These are phyloP conservation scores for Amphiprion percula DNA, from an alignment of 2,113 vertebrate genomes.

Conservation along the genomic window DNA sequence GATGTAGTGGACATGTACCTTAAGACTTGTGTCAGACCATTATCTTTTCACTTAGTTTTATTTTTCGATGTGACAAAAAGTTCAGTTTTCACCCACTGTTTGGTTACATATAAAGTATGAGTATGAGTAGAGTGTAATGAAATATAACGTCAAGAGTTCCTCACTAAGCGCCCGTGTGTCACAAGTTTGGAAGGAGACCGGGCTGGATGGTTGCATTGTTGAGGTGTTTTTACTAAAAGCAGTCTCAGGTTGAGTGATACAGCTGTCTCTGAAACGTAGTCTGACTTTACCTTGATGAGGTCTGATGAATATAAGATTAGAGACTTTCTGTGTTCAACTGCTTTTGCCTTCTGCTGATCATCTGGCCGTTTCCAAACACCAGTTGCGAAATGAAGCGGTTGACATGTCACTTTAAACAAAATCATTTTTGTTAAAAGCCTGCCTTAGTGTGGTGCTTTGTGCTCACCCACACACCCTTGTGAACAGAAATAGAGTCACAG, in stretches of 20 bases:
- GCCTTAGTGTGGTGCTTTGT: slow-evolving; percentile 28
- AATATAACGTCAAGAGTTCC: too few species aligned
- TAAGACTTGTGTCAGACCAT: too few species aligned
- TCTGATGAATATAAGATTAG: neutral
- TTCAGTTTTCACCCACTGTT: too few species aligned
- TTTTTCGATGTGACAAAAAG: too few species aligned
- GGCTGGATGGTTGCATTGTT: too few species aligned
- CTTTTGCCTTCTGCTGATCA: slow-evolving; percentile 7
- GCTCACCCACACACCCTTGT: slow-evolving; percentile 56
- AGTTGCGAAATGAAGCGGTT: neutral
- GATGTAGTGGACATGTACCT: too few species aligned
- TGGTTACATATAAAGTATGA: too few species aligned
- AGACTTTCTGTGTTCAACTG: neutral
- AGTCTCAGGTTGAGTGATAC: neutral
- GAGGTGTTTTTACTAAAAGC: neutral
- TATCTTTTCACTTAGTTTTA: too few species aligned
- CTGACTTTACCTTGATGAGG: neutral
- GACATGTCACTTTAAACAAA: slow-evolving; percentile 23
- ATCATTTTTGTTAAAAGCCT: slow-evolving; percentile 22
- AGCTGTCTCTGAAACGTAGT: neutral
- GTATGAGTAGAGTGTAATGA: too few species aligned
- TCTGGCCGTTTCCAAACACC: slow-evolving; percentile 16
- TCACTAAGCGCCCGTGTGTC: too few species aligned
- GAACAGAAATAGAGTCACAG: slow-evolving; percentile 57
- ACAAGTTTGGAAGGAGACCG: too few species aligned